These are phyloP conservation scores for Oryzaephilus surinamensis DNA, from an alignment of 1,140 invertebrate genomes.

Conservation along the genomic window DNA sequence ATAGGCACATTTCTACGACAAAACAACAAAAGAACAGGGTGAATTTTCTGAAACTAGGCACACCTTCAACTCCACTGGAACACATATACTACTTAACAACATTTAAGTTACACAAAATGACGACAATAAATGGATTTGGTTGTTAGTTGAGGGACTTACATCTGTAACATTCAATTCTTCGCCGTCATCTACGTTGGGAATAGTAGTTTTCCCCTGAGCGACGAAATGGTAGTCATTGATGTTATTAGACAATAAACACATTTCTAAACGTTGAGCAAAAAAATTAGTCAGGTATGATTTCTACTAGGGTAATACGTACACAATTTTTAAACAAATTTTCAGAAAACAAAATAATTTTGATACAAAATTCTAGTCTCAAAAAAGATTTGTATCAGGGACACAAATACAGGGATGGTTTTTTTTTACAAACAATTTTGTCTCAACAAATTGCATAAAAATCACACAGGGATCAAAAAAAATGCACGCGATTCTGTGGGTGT, in stretches of 20 bases:
- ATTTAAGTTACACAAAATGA: slow-evolving; percentile 5
- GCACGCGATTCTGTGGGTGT: no score
- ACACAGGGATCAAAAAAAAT: no score
- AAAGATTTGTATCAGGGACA: no score
- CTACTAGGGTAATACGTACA: no score
- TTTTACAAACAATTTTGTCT: no score
- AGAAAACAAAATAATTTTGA: no score
- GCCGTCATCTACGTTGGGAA: slow-evolving; percentile 90
- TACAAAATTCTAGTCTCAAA: no score
- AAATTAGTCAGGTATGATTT: no score
- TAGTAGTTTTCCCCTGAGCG: slow-evolving; percentile 92
- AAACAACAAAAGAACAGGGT: slow-evolving; percentile 6
- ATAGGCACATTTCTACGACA: slow-evolving; percentile 38
- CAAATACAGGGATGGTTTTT: no score
- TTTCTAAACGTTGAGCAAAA: slow-evolving; percentile 45
- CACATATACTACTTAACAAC: slow-evolving; percentile 5
- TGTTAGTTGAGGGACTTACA: slow-evolving; percentile 52
- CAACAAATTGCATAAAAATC: no score
- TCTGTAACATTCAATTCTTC: slow-evolving; percentile 91
- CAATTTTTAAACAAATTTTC: no score
- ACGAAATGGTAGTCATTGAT: slow-evolving; percentile 87
- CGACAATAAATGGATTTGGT: neutral
- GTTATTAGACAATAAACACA: slow-evolving; percentile 73
- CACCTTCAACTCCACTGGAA: neutral
- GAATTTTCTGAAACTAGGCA: neutral